Conservation (phyloP, 2,113 vertebrate genomes). For the Capricornis sumatraensis region DNA sequence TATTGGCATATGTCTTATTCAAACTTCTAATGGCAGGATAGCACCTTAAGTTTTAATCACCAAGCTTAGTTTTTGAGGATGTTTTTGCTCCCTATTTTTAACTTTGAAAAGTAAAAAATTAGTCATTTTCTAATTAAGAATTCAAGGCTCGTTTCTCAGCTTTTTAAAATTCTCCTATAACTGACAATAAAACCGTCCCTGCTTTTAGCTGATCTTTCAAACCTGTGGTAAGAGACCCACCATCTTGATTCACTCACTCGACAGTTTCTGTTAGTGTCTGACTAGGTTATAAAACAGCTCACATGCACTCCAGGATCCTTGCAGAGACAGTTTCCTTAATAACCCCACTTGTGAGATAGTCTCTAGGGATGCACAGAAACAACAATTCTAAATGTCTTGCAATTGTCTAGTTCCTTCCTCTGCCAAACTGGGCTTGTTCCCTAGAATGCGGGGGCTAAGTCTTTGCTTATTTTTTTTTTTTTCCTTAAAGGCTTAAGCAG, state of each 20-base stretch:
- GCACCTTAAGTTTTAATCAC: not conserved
- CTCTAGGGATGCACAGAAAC: not conserved
- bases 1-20: not conserved
- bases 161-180: slow-evolving; percentile 2
- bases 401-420: not conserved
- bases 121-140: not conserved
- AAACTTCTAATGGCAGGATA: not conserved
- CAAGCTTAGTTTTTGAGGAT: not conserved
- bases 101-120: not conserved
- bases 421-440: not conserved
- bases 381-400: not conserved
- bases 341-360: not conserved
- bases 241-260: not conserved
- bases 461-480: slow-evolving; percentile 43
- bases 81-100: not conserved
- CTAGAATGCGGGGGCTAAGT: not conserved
- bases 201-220: not conserved
- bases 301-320: accelerated
- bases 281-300: not conserved
- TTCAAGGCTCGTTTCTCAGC: not conserved
- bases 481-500: slow-evolving; percentile 39
- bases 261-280: not conserved
- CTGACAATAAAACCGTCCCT: not conserved
- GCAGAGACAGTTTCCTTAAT: not conserved
- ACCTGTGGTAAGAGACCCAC: not conserved